phyloP scores from a whole-genome alignment of 2,888 invertebrate genomes.

The Drosophila prolongata region DNA sequence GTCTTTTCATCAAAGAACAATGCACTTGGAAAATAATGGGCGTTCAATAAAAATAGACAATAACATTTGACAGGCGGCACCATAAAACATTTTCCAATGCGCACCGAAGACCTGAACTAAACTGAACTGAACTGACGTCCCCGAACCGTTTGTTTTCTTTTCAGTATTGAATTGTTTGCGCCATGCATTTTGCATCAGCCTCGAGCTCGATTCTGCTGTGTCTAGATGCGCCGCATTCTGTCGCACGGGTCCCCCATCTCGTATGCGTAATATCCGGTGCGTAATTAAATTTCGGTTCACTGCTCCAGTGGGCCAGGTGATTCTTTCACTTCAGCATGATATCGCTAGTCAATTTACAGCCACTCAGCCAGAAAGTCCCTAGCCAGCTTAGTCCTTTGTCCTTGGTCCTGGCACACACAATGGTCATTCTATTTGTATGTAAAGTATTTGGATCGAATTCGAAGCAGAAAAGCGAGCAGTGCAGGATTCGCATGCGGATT shows the following conservation, averaged over 20 bases:
- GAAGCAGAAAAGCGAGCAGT: neutral
- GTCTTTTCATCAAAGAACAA: conserved; percentile 51
- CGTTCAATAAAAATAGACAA: conserved; percentile 56
- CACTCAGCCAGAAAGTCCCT: neutral
- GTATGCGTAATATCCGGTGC: conserved; percentile 34
- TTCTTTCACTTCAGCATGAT: neutral
- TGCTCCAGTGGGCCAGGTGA: conserved; percentile 6
- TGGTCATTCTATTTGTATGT: too few relatives aligned
- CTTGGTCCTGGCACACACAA: too few relatives aligned
- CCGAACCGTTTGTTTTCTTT: conserved; percentile 9
- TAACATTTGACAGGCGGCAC: conserved; percentile 45
- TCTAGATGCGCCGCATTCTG: neutral
- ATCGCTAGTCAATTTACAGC: conserved; percentile 3
- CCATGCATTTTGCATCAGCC: conserved; percentile 52
- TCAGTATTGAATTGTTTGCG: conserved; percentile 10
- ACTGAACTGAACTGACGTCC: too few relatives aligned
- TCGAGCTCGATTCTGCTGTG: conserved; percentile 23
- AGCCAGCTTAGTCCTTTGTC: neutral
- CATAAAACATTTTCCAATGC: conserved; percentile 43
- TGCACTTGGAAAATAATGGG: conserved; percentile 47
- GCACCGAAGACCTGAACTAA: neutral
- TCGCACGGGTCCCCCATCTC: neutral
- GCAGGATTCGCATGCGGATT: too few relatives aligned
- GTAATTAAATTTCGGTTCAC: conserved; percentile 31
- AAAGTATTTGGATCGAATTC: neutral